Evolutionary conservation across 2,113 vertebrate species (phyloP).

Genomic region (Anhinga rufa): DNA sequence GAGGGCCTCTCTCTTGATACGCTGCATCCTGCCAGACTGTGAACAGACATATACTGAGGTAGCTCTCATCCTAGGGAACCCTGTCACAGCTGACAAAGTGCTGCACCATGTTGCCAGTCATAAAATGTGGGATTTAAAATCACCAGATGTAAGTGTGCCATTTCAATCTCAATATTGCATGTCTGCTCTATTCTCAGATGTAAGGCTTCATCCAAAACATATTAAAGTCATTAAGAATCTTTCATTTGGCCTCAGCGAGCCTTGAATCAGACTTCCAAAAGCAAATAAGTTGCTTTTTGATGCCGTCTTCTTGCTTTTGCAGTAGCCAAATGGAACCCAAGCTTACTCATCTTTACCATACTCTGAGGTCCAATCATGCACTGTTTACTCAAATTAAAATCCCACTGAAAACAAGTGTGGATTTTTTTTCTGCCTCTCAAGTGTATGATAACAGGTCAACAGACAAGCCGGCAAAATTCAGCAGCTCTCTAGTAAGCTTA

Average conservation of each 20-base stretch:
- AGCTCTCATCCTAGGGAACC: neutral
- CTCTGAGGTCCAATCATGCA: neutral
- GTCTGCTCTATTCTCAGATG: neutral
- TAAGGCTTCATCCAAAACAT: neutral
- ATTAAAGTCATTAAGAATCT: neutral
- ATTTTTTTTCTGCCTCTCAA: neutral
- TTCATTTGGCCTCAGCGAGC: neutral
- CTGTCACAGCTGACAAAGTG: neutral
- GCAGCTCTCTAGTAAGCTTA: neutral
- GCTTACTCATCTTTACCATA: neutral
- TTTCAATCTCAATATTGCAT: neutral
- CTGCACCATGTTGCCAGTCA: neutral
- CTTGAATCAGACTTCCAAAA: neutral
- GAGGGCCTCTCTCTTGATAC: neutral
- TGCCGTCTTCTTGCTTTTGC: neutral
- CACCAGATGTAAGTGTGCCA: neutral
- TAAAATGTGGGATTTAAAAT: neutral
- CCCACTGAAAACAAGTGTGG: neutral
- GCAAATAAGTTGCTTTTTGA: neutral
- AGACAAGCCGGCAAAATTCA: neutral
- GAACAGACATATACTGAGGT: neutral
- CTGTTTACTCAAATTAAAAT: neutral
- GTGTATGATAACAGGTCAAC: neutral
- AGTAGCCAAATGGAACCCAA: neutral
- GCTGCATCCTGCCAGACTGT: neutral